These are phyloP conservation scores for Thaleichthys pacificus DNA, from an alignment of 2,797 vertebrate genomes.

Conservation along the genomic window DNA sequence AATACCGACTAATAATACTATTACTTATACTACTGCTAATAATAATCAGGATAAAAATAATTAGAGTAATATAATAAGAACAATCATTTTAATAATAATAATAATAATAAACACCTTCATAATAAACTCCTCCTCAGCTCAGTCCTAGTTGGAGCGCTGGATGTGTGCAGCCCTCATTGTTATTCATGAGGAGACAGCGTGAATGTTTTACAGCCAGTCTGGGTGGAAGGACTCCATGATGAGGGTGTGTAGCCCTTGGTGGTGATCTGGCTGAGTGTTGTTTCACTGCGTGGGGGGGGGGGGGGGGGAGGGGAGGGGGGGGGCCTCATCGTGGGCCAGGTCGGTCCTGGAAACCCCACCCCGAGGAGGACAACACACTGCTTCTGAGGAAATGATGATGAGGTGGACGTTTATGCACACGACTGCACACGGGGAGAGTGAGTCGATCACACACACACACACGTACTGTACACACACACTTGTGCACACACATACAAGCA, in stretches of 20 bases:
- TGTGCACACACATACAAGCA: no score
- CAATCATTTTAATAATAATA: no score
- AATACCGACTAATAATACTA: no score
- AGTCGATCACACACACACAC: constrained; percentile 19
- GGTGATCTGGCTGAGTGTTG: constrained; percentile 63
- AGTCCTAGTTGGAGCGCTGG: constrained; percentile 27
- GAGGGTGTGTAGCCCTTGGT: constrained; percentile 61
- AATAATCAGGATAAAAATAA: constrained; percentile 32
- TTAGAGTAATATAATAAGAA: no score
- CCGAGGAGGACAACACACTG: background rate
- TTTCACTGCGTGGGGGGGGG: constrained; percentile 42
- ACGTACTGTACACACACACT: background rate
- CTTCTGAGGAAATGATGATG: constrained; percentile 35
- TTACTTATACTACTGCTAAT: no score
- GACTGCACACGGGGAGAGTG: no score
- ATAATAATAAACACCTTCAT: background rate
- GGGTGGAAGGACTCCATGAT: constrained; percentile 63
- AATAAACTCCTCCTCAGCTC: constrained; percentile 40
- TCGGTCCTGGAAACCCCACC: constrained; percentile 44
- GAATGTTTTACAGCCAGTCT: constrained; percentile 60
- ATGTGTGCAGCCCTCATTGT: constrained; percentile 58
- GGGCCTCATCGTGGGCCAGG: constrained; percentile 50
- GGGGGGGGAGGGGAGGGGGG: constrained; percentile 40
- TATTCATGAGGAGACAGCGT: constrained; percentile 63
- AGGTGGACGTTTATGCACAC: constrained; percentile 29